Conservation (phyloP, 2,797 vertebrate species). For the Pygocentrus nattereri region DNA sequence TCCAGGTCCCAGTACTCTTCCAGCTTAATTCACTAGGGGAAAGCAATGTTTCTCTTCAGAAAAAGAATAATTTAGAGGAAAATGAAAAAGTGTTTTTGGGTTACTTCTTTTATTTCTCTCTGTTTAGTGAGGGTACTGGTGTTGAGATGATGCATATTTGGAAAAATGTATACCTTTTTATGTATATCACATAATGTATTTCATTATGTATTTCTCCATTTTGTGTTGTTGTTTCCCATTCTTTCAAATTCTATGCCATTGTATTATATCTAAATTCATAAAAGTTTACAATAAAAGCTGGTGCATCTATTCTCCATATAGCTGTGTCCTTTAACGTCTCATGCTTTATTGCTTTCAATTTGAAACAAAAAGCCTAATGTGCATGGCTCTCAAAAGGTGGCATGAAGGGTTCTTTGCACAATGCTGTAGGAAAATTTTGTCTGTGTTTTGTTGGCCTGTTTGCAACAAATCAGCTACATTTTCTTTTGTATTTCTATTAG, state of each 20-base stretch:
- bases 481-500: background rate
- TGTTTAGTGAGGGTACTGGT: background rate
- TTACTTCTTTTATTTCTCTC: background rate
- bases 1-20: constrained; percentile 66
- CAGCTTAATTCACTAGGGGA: background rate
- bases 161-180: background rate
- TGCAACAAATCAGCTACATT: background rate
- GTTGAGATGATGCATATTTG: constrained; percentile 5
- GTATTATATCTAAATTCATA: constrained; percentile 13
- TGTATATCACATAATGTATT: background rate
- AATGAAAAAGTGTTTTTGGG: background rate
- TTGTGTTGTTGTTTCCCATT: constrained; percentile 5
- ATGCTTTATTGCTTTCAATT: too few species aligned
- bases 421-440: too few species aligned
- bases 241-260: background rate
- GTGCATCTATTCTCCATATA: too few species aligned
- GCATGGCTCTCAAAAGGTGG: too few species aligned
- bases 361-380: too few species aligned
- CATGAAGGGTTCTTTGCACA: too few species aligned
- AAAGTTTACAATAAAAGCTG: constrained; percentile 27
- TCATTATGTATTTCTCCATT: background rate
- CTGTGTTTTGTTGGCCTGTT: background rate
- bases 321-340: background rate
- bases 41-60: background rate
- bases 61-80: background rate